phyloP scores from a whole-genome alignment of 2,797 vertebrate genomes.

The Carapus acus region DNA sequence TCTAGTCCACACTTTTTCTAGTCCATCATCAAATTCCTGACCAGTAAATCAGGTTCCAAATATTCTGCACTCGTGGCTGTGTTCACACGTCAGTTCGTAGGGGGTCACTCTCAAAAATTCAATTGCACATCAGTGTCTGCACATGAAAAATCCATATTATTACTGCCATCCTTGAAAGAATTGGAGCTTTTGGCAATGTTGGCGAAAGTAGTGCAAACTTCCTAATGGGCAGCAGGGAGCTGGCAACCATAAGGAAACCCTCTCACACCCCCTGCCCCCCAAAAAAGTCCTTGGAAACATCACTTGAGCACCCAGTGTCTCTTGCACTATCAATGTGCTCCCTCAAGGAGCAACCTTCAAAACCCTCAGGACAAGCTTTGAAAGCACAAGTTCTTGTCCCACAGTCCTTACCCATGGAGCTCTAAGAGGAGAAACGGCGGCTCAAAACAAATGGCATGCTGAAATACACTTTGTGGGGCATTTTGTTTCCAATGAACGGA shows the following conservation, averaged over 20 bases:
- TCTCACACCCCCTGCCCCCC: too few species aligned
- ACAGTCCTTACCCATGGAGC: constrained; percentile 64
- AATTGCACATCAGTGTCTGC: constrained; percentile 11
- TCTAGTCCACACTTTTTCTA: constrained; percentile 12
- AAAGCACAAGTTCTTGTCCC: constrained; percentile 58
- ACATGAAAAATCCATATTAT: constrained; percentile 25
- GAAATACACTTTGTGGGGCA: constrained; percentile 51
- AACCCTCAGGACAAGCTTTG: constrained; percentile 63
- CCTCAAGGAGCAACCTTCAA: constrained; percentile 71
- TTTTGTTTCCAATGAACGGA: constrained; percentile 54
- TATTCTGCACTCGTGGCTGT: constrained; percentile 46
- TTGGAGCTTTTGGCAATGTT: constrained; percentile 29
- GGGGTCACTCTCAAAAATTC: constrained; percentile 23
- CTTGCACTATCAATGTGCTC: constrained; percentile 59
- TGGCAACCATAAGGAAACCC: constrained; percentile 53
- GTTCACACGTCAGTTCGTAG: too few species aligned
- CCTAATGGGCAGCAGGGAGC: constrained; percentile 45
- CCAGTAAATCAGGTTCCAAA: constrained; percentile 22
- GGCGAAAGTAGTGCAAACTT: constrained; percentile 29
- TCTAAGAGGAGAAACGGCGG: constrained; percentile 68
- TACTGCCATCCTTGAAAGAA: constrained; percentile 32
- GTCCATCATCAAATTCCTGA: constrained; percentile 20
- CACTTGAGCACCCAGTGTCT: constrained; percentile 52
- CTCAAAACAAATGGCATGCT: constrained; percentile 71
- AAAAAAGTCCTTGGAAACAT: constrained; percentile 62